These are phyloP conservation scores for Ommatoiulus sabulosus DNA, from an alignment of 2,888 invertebrate species.

Conservation along the genomic window DNA sequence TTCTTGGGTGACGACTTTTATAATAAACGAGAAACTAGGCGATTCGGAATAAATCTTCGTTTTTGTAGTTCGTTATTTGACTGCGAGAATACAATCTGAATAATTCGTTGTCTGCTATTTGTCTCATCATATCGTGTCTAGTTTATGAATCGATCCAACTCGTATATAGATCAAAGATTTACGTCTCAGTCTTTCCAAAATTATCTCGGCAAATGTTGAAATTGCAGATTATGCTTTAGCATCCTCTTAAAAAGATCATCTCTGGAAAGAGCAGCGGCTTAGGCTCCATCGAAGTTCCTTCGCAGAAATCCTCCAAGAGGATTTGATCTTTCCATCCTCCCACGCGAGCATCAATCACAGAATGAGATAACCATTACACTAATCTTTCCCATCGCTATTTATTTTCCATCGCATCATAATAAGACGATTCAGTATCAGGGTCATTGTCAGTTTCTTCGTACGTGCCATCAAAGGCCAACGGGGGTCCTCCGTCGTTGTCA, in stretches of 20 bases:
- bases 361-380: neutral
- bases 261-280: neutral
- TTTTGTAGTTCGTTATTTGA: too few species aligned
- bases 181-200: neutral
- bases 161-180: neutral
- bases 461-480: neutral
- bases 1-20: too few species aligned
- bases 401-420: neutral
- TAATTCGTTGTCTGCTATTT: too few species aligned
- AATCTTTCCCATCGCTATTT: conserved; percentile 1
- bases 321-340: neutral
- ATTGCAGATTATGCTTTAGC: neutral
- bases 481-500: neutral
- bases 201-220: neutral
- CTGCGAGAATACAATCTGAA: too few species aligned
- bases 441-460: neutral
- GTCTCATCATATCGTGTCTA: neutral
- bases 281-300: neutral
- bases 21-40: too few species aligned
- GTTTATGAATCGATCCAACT: neutral
- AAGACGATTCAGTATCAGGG: neutral
- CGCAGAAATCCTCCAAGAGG: neutral
- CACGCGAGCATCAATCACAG: neutral
- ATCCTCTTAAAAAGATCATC: neutral
- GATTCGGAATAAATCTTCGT: too few species aligned